Evolutionary conservation across 53 echinoderm and acorn worm species (phyloP).

Genomic region (Glandiceps talaboti): DNA sequence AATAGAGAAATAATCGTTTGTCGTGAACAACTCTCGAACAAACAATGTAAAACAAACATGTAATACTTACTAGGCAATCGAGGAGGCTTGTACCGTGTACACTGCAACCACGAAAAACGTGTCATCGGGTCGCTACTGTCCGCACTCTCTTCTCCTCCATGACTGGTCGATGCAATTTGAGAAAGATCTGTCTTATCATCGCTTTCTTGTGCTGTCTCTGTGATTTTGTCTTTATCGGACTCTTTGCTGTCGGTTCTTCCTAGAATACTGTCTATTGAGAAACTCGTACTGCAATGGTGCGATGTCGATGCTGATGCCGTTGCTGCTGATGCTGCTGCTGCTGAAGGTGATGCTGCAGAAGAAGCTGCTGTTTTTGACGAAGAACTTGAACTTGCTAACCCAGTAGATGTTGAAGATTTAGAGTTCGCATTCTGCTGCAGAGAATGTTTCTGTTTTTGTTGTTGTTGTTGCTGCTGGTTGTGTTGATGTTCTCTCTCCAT

Average conservation of each 20-base stretch:
- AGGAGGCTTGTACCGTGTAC: constrained; percentile 87
- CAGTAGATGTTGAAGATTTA: background rate
- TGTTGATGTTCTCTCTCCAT: background rate
- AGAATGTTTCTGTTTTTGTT: too few relatives aligned
- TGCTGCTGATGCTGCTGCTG: too few relatives aligned
- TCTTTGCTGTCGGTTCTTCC: background rate
- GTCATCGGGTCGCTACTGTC: constrained; percentile 53
- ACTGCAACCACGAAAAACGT: constrained; percentile 92
- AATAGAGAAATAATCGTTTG: too few relatives aligned
- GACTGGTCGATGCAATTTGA: background rate
- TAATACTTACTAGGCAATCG: constrained; percentile 69
- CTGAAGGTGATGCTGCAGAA: background rate
- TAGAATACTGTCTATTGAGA: background rate
- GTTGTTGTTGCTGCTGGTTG: background rate
- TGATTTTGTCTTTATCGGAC: background rate
- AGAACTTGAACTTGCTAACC: background rate
- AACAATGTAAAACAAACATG: background rate
- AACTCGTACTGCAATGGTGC: background rate
- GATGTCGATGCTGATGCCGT: background rate
- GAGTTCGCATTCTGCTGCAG: too few relatives aligned
- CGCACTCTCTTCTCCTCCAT: constrained; percentile 1
- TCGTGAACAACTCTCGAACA: background rate
- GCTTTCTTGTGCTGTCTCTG: background rate
- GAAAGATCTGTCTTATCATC: background rate
- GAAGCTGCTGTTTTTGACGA: background rate